phyloP scores from a whole-genome alignment of 2,888 invertebrate species.

The Andrena camellia region DNA sequence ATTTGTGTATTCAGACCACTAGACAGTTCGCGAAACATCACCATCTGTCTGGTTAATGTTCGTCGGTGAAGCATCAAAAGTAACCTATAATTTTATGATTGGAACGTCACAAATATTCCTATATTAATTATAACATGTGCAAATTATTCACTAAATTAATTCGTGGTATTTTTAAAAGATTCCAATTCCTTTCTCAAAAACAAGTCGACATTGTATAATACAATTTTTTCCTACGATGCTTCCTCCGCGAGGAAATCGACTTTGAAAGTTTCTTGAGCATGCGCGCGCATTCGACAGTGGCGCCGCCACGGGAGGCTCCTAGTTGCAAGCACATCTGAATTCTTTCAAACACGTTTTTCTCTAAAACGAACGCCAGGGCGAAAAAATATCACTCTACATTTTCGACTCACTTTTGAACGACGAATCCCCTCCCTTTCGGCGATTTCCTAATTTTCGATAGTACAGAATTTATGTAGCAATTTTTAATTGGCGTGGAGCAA shows the following conservation, averaged over 20 bases:
- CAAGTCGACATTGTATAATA: no score
- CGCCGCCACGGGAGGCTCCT: no score
- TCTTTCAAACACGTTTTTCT: neutral
- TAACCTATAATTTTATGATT: neutral
- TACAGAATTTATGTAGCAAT: neutral
- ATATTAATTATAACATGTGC: neutral
- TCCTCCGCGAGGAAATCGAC: no score
- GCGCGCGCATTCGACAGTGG: no score
- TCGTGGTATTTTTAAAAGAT: no score
- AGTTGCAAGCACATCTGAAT: neutral
- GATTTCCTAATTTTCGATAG: conserved; percentile 23
- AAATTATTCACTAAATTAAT: no score
- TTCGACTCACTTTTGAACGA: neutral
- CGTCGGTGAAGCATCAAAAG: neutral
- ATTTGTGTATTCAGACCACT: conserved; percentile 10
- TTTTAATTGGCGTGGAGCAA: neutral
- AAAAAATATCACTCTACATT: neutral
- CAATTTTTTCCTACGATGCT: no score
- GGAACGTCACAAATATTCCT: neutral
- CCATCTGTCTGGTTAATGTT: neutral
- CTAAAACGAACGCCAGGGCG: neutral
- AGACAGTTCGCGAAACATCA: neutral
- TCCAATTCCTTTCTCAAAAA: no score
- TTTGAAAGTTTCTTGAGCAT: no score
- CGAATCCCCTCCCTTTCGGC: neutral